These are phyloP conservation scores for Mus musculus DNA, from an alignment of 2,113 vertebrate genomes.

Conservation along the genomic window GRCm39 chr9:116624001-116624500, in stretches of 20 bases:
- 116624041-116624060: not conserved
- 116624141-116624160: not conserved
- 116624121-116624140: not conserved
- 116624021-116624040: not conserved
- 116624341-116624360: constrained; percentile 1
- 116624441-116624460: constrained; percentile 37
- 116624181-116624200: not conserved
- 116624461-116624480: constrained; percentile 56
- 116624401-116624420: constrained; percentile 17
- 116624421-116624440: constrained; percentile 63
- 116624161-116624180: not conserved
- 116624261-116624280: not conserved
- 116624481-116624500: constrained; percentile 18
- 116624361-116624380: not conserved
- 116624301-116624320: not conserved
- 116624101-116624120: not conserved
- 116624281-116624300: not conserved
- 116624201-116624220: no score
- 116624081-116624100: not conserved
- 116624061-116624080: not conserved
- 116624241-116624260: not conserved
- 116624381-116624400: not conserved
- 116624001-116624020: not conserved
- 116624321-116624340: not conserved
- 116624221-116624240: no score